Evolutionary conservation across 2,888 invertebrate genomes (phyloP).

Genomic region (Bombylius discolor): DNA sequence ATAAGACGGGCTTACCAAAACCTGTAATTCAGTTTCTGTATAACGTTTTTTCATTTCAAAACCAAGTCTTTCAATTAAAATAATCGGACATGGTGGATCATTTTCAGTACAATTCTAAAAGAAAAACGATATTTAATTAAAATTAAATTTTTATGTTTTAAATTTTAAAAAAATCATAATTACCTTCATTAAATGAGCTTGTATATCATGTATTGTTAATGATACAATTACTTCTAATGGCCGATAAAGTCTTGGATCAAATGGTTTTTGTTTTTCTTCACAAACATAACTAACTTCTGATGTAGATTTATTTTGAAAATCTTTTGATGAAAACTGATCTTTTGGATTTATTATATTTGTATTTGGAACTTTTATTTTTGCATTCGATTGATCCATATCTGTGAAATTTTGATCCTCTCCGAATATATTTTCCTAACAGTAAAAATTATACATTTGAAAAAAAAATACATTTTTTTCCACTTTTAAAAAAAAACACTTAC

Average conservation of each 20-base stretch:
- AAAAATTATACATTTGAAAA: too few relatives aligned
- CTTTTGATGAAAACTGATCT: constrained; percentile 20
- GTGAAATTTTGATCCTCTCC: constrained; percentile 91
- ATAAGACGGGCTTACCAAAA: constrained; percentile 78
- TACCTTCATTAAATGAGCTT: constrained; percentile 62
- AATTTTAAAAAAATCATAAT: not conserved
- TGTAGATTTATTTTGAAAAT: constrained; percentile 33
- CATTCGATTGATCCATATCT: constrained; percentile 66
- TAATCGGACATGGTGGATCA: constrained; percentile 83
- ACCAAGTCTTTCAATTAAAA: constrained; percentile 78
- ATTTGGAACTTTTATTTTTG: constrained; percentile 34
- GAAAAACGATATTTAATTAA: not conserved
- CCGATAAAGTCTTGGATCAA: constrained; percentile 78
- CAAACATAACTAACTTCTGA: constrained; percentile 29
- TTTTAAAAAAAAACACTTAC: constrained; percentile 25
- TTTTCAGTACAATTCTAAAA: constrained; percentile 65
- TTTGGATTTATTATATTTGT: constrained; percentile 37
- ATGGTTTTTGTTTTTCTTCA: constrained; percentile 53
- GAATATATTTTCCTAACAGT: constrained; percentile 78
- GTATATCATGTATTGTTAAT: constrained; percentile 88
- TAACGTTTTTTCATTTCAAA: constrained; percentile 96
- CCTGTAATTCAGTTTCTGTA: constrained; percentile 80
- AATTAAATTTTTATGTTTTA: not conserved
- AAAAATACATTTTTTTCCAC: not conserved
- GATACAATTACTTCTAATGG: constrained; percentile 86